A percentile compares a stretch with the other conserved stretches of the same genome.
These are phyloP conservation scores for Bombus turneri DNA, from an alignment of 1,140 invertebrate species.

Conservation along the genomic window DNA sequence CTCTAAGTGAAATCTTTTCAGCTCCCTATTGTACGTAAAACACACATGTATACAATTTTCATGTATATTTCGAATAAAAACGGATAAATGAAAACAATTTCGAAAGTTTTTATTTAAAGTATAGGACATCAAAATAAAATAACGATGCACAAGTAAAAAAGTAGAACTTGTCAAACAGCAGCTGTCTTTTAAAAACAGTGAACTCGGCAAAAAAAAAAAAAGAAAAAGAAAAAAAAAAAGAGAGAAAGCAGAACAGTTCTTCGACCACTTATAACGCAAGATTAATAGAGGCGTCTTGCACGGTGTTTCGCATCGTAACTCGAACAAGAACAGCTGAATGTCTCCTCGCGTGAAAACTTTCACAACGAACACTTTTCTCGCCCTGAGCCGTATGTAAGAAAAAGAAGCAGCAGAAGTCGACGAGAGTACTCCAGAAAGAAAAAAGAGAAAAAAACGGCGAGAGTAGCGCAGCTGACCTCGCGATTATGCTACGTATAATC, in stretches of 20 bases:
- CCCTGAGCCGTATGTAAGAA: too few species aligned
- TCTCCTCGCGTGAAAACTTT: slow-evolving; percentile 1
- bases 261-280: neutral
- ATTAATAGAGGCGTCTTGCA: slow-evolving; percentile 17
- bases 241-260: neutral
- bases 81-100: neutral
- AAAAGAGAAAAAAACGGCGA: neutral
- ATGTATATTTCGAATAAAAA: neutral
- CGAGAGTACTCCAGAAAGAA: neutral
- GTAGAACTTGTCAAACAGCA: neutral
- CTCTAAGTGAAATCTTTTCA: too few species aligned
- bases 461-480: neutral
- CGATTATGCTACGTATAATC: slow-evolving; percentile 2
- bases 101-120: neutral
- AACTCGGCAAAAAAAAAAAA: neutral
- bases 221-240: too few species aligned
- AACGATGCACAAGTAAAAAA: neutral
- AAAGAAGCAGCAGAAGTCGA: neutral
- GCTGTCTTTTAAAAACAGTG: neutral
- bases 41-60: too few species aligned
- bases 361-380: neutral
- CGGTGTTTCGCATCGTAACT: neutral
- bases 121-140: neutral
- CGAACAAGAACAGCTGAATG: neutral
- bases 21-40: too few species aligned